Evolutionary conservation across 2,797 vertebrate genomes (phyloP).

Genomic region (Microhierax caerulescens): DNA sequence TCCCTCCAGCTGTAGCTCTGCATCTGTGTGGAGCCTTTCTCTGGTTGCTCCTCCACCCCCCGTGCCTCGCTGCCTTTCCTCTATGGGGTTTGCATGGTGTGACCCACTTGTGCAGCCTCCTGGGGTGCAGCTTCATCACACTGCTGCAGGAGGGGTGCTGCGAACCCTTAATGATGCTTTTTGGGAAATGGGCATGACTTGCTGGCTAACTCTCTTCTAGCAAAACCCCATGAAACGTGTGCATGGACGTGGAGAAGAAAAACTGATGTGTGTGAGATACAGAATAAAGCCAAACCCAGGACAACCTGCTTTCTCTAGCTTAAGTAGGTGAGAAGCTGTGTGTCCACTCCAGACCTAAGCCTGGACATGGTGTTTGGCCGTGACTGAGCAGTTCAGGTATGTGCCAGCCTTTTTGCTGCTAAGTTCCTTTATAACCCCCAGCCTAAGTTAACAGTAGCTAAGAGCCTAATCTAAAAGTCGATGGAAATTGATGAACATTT

Average conservation of each 20-base stretch:
- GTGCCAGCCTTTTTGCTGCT: background rate
- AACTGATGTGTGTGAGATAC: background rate
- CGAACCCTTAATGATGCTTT: fast-evolving
- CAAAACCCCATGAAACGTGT: background rate
- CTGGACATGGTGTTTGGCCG: background rate
- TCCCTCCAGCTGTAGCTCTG: background rate
- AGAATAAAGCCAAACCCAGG: background rate
- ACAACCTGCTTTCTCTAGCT: background rate
- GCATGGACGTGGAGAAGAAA: background rate
- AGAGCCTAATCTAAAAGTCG: background rate
- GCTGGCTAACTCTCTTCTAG: background rate
- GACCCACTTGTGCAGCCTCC: background rate
- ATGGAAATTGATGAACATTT: background rate
- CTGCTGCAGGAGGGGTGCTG: background rate
- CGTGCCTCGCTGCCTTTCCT: background rate
- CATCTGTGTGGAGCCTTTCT: background rate
- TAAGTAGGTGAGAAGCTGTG: background rate
- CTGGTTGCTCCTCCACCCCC: background rate
- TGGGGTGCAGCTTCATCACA: background rate
- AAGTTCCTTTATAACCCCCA: background rate
- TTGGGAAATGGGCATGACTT: background rate
- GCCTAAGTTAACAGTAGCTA: background rate
- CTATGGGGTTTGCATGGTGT: fast-evolving
- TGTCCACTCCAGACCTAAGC: background rate
- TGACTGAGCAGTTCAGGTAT: background rate